These are phyloP conservation scores for Diachasmimorpha longicaudata DNA, from an alignment of 1,140 invertebrate species.

Conservation along the genomic window DNA sequence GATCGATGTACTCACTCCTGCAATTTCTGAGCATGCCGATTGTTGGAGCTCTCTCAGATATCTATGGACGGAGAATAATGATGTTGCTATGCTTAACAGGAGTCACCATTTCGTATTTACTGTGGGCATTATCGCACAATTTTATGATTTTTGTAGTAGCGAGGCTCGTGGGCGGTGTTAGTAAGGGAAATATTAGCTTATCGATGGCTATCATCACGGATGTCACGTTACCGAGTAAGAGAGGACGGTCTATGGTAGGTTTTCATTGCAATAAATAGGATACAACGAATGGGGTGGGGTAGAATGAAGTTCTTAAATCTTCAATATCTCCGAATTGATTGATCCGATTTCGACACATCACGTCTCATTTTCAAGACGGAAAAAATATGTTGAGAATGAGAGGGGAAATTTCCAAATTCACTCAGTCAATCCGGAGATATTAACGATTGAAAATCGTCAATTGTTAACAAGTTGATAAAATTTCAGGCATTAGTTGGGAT, in stretches of 20 bases:
- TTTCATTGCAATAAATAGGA: not conserved
- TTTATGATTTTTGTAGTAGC: constrained; percentile 94
- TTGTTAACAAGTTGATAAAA: not conserved
- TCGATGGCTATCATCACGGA: constrained; percentile 96
- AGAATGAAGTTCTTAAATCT: too few species aligned
- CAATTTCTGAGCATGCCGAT: constrained; percentile 96
- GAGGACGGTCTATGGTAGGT: constrained; percentile 93
- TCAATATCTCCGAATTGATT: too few species aligned
- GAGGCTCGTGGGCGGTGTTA: constrained; percentile 90
- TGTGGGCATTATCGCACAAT: constrained; percentile 89
- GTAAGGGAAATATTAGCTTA: constrained; percentile 95
- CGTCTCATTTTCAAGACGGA: too few species aligned
- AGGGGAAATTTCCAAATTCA: too few species aligned
- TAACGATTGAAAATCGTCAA: too few species aligned
- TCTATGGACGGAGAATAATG: constrained; percentile 89
- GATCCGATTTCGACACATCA: too few species aligned
- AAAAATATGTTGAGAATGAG: too few species aligned
- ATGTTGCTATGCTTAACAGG: constrained; percentile 87
- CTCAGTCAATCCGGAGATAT: too few species aligned
- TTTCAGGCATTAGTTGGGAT: constrained; percentile 91
- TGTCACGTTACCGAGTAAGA: constrained; percentile 78
- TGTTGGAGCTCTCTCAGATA: constrained; percentile 93
- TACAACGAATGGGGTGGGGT: not conserved
- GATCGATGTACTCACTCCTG: constrained; percentile 95
- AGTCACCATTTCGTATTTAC: constrained; percentile 81